These are phyloP conservation scores for Danaus chrysippus DNA, from an alignment of 2,888 invertebrate genomes.

Conservation along the genomic window DNA sequence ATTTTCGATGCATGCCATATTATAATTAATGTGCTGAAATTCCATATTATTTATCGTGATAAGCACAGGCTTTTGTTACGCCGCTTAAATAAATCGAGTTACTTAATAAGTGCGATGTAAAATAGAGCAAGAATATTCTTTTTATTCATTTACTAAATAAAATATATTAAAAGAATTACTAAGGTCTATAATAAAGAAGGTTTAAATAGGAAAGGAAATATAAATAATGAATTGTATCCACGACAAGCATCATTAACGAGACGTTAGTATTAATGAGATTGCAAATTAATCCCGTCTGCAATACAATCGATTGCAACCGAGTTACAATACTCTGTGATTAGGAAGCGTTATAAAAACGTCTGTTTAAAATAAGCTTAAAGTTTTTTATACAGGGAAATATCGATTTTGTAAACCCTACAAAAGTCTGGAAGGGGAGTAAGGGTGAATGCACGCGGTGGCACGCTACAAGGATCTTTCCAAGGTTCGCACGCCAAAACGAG, in stretches of 20 bases:
- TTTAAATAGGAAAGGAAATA: neutral
- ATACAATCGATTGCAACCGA: slow-evolving; percentile 23
- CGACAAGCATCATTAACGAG: slow-evolving; percentile 16
- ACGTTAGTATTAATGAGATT: slow-evolving; percentile 30
- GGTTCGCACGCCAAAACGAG: slow-evolving; percentile 58
- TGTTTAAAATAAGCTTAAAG: slow-evolving; percentile 19
- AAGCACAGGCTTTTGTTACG: neutral
- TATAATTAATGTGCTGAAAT: slow-evolving; percentile 12
- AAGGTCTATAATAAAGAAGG: neutral
- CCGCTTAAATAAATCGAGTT: no score
- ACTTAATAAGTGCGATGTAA: neutral
- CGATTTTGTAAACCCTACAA: slow-evolving; percentile 70
- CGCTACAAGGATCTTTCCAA: slow-evolving; percentile 46
- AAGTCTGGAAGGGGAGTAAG: slow-evolving; percentile 53
- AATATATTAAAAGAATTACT: no score
- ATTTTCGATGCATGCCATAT: slow-evolving; percentile 18
- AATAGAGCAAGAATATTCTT: no score
- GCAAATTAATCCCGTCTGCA: slow-evolving; percentile 26
- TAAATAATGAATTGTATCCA: neutral
- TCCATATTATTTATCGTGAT: slow-evolving; percentile 8
- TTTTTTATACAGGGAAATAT: slow-evolving; percentile 46
- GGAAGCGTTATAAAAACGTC: slow-evolving; percentile 31
- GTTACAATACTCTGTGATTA: slow-evolving; percentile 20
- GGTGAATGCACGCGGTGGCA: slow-evolving; percentile 63
- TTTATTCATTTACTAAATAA: no score